Base-by-base conservation (phyloP, 1,140 invertebrate genomes). In the Zaprionus taronus region DNA sequence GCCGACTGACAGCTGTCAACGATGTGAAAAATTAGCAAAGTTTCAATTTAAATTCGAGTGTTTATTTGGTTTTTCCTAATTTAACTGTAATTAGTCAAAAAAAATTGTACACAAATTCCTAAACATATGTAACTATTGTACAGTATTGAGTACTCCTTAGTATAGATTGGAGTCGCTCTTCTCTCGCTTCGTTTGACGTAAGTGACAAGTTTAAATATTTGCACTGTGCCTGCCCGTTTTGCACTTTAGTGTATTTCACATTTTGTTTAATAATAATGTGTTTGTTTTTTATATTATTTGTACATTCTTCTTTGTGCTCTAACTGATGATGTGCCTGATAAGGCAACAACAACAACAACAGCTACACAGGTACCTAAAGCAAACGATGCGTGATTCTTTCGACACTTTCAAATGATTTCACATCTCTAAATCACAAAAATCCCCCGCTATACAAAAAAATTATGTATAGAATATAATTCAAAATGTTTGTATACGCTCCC, bases 141-240 rank as follows among this genome's bases (percentile, higher is more conserved):
- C 47, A 12, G 20, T 51, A 6, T 20, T 22, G 5, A 20, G 47
- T 24, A 56, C 31, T 22, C 12, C 38, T 11, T 49, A 63, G n/a
- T 70, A 72, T 72, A 36, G 44, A 65, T 77, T 53, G 44, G 31
- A 76, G 57, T 60, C 41, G 41, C 26, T 17, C 41, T 44, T n/a
- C 26, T 17, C n/a, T 44, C 41, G 41, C n/a, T n/a, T 60, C 24
- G 31, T 17, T 70, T 76, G 53, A 76, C 73, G 73, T 41, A 71
- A 65, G 51, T 41, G 26, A 38, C n/a, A 26, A 58, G 68, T 66
- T 61, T 61, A 56, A 69, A 74, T 72, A 61, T 77, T 77, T 72
- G 38, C 49, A 72, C 17, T 61, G 57, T 11, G 20, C 20, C 47
- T 4, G 47, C 47, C 2, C 17, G 47, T 7, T 7, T 24, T 71